These are phyloP conservation scores for Peromyscus aztecus DNA, from an alignment of 2,797 vertebrate species.

Conservation along the genomic window DNA sequence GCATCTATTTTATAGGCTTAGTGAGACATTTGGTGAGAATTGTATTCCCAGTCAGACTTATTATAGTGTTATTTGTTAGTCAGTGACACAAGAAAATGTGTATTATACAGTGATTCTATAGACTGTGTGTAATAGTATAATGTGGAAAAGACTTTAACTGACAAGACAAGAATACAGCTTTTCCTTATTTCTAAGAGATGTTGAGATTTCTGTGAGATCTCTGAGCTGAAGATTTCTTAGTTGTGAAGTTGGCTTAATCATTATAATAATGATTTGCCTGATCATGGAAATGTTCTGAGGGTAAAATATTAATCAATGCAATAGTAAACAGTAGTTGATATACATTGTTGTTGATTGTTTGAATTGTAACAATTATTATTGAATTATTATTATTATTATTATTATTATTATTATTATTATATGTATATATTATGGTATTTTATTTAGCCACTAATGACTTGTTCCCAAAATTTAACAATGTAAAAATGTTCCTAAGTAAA, in stretches of 20 bases:
- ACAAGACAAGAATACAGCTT: not conserved
- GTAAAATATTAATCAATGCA: slow-evolving; percentile 27
- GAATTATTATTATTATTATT: not conserved
- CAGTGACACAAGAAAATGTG: not conserved
- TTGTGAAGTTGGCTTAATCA: not conserved
- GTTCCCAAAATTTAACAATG: not conserved
- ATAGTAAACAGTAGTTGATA: not conserved
- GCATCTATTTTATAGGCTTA: not conserved
- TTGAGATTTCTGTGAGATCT: not conserved
- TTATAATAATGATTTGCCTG: not conserved
- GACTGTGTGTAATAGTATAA: not conserved
- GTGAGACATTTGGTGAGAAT: not conserved
- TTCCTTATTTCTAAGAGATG: not conserved
- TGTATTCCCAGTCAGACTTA: not conserved
- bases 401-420: too few relatives aligned
- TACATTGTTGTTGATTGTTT: not conserved
- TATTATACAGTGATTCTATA: not conserved
- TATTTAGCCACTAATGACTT: not conserved
- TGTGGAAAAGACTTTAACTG: not conserved
- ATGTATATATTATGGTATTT: not conserved
- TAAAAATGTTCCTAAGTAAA: slow-evolving; percentile 13
- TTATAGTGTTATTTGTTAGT: not conserved
- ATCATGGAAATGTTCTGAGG: not conserved
- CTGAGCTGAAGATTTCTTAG: not conserved
- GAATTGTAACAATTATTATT: not conserved